These are phyloP conservation scores for Drosophila ercepeae DNA, from an alignment of 1,140 invertebrate species.

Conservation along the genomic window DNA sequence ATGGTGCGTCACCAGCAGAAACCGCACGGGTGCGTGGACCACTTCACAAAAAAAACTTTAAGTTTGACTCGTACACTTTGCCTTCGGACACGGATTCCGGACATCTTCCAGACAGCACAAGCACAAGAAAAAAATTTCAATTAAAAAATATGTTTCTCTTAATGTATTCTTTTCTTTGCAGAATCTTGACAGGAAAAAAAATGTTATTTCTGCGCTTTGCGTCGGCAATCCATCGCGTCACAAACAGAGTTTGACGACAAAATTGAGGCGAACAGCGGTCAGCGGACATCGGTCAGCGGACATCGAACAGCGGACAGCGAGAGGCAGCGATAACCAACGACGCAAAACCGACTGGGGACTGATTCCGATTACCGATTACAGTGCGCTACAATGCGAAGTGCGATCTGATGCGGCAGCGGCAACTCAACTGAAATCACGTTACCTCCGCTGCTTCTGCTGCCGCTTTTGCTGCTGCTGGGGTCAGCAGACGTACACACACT, in stretches of 20 bases:
- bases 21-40: too few species aligned
- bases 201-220: not conserved
- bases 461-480: constrained; percentile 13
- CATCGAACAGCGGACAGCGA: too few species aligned
- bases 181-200: too few species aligned
- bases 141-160: too few species aligned
- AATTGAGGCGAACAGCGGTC: not conserved
- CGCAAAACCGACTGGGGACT: constrained; percentile 30
- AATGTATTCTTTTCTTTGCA: too few species aligned
- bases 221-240: not conserved
- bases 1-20: too few species aligned
- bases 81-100: too few species aligned
- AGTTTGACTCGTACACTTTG: too few species aligned
- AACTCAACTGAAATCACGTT: constrained; percentile 74
- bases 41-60: too few species aligned
- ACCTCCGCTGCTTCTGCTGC: constrained; percentile 45
- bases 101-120: too few species aligned
- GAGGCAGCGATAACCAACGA: constrained; percentile 5
- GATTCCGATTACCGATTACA: constrained; percentile 55
- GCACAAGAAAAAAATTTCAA: too few species aligned
- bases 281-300: too few species aligned
- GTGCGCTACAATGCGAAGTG: constrained; percentile 33
- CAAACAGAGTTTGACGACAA: not conserved
- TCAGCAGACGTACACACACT: not conserved
- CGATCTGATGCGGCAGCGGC: constrained; percentile 73